phyloP scores from a whole-genome alignment of 2,113 vertebrate species.

The Strix uralensis region DNA sequence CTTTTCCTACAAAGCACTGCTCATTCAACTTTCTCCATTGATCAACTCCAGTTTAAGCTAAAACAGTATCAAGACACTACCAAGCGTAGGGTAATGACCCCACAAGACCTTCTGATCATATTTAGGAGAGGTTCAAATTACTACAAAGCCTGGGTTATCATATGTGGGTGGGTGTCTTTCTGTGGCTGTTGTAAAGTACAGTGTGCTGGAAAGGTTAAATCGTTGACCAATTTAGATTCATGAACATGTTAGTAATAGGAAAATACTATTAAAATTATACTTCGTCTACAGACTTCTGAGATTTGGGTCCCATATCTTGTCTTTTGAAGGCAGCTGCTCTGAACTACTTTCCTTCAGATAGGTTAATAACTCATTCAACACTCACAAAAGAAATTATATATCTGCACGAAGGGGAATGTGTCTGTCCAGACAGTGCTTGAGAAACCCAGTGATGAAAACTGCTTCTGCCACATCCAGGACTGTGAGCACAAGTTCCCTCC shows the following conservation, averaged over 20 bases:
- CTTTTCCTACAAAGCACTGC: neutral
- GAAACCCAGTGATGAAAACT: neutral
- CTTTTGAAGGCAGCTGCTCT: neutral
- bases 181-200: neutral
- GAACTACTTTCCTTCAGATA: neutral
- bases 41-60: neutral
- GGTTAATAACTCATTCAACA: neutral
- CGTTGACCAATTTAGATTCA: neutral
- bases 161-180: neutral
- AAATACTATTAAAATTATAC: neutral
- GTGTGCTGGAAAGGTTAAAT: neutral
- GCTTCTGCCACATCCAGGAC: neutral
- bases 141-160: rapidly evolving
- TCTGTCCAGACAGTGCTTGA: neutral
- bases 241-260: neutral
- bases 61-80: neutral
- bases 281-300: neutral
- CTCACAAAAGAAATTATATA: neutral
- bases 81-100: rapidly evolving
- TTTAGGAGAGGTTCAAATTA: neutral
- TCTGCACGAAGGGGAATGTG: rapidly evolving
- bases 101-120: neutral
- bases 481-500: neutral
- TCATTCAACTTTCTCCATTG: neutral
- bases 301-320: neutral